Evolutionary conservation across 2,888 invertebrate genomes (phyloP).

Genomic region (Suillia variegata): DNA sequence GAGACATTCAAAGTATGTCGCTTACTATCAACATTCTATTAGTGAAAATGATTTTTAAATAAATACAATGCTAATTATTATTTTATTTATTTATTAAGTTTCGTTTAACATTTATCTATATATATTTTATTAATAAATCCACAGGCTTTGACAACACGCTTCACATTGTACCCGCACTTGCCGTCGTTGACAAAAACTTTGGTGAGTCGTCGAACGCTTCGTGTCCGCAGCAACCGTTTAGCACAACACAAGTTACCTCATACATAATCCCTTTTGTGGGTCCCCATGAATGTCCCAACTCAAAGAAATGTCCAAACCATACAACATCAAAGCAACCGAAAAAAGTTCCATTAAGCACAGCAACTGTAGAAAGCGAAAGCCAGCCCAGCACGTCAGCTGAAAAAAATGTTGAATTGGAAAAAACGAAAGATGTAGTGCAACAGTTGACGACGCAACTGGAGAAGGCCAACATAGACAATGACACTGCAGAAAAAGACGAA

Average conservation of each 20-base stretch:
- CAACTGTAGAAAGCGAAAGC: neutral
- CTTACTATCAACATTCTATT: too few species aligned
- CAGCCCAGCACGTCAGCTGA: neutral
- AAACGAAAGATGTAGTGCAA: too few species aligned
- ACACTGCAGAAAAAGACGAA: constrained; percentile 15
- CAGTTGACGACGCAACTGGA: constrained; percentile 22
- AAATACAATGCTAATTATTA: too few species aligned
- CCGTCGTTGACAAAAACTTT: constrained; percentile 51
- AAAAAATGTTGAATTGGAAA: constrained; percentile 16
- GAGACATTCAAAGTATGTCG: too few species aligned
- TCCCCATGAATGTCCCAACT: constrained; percentile 61
- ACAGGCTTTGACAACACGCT: constrained; percentile 61
- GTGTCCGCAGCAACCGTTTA: constrained; percentile 46
- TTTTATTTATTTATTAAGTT: too few species aligned
- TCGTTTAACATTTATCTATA: too few species aligned
- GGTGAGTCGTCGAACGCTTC: constrained; percentile 40
- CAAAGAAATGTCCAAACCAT: constrained; percentile 60
- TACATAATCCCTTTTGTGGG: constrained; percentile 61
- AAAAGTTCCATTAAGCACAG: constrained; percentile 9
- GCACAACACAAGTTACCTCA: constrained; percentile 58
- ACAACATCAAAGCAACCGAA: constrained; percentile 3
- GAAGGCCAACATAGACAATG: neutral
- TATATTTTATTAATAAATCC: too few species aligned
- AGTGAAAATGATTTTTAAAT: too few species aligned
- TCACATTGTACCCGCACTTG: constrained; percentile 59